Evolutionary conservation across 1,140 invertebrate species (phyloP), one percentile per base, ranked within the genome.

Genomic region (Phymorhynchus buccinoides): DNA sequence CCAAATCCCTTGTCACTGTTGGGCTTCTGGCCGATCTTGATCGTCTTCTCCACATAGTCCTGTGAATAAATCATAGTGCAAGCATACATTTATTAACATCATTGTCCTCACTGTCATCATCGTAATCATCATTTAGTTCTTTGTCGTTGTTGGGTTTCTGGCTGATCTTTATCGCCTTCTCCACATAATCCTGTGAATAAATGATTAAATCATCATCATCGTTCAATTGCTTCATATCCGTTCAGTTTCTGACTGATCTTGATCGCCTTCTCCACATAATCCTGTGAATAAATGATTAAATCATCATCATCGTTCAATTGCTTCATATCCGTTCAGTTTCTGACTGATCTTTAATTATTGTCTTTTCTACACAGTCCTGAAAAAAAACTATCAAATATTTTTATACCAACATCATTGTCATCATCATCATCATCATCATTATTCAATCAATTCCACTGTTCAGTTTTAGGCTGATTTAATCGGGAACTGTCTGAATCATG

Each of bases 1-100:
- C 93, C 93, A 91, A 93, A 94, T 22, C 93, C 93, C 84, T 87
- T 90, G 18, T 86, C 83, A 85, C 89, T 90, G 84, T 91, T 90
- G 79, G 90, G 86, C 79, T 90, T 89, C 86, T 92, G 91, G 44
- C 87, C 93, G 62, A 93, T 92, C 77, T 89, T 91, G 41, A 93
- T 92, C 18, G 86, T 88, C 84, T 91, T 91, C 80, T 92, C 91
- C 7, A 88, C 83, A 85, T 84, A 91, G 75, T 88, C 87, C 92
- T 92, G 88, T 80, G 90, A 90, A 75, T 16, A 75, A 16, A 35
- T 18, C 30, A 35, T 22, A 37, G 9, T 52, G 9, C 22, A 52
- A 12, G 48, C 48, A 52, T 52, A 22, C 48, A n/a, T n/a, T 62
- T 27, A 62, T 62, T 22, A 62, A 14, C 1, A 62, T 62, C 56